These are phyloP conservation scores for Lissocephala sabroskyi DNA, from an alignment of 2,888 invertebrate genomes.

Conservation along the genomic window DNA sequence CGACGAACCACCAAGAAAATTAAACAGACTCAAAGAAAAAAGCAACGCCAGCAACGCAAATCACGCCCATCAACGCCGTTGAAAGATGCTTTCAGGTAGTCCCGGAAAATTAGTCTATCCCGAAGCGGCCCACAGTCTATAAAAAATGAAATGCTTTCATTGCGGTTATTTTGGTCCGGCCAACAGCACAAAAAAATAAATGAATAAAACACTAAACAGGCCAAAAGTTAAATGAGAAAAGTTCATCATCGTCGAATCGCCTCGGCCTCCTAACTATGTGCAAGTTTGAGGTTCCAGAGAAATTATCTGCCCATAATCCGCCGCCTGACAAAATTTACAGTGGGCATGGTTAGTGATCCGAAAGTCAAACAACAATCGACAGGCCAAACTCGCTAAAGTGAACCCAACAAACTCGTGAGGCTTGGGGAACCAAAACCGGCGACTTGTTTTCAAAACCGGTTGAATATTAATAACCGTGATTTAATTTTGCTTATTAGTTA, in stretches of 20 bases:
- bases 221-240: constrained; percentile 61
- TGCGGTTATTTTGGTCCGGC: constrained; percentile 28
- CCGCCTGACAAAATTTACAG: too few relatives aligned
- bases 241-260: constrained; percentile 25
- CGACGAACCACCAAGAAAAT: constrained; percentile 13
- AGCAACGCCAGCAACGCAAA: not conserved
- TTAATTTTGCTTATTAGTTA: too few relatives aligned
- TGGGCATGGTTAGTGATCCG: too few relatives aligned
- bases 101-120: constrained; percentile 7
- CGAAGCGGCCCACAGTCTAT: constrained; percentile 39
- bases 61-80: not conserved
- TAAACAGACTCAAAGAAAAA: constrained; percentile 23
- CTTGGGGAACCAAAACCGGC: too few relatives aligned
- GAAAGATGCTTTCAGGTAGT: constrained; percentile 29
- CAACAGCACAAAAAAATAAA: too few relatives aligned
- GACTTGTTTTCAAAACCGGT: too few relatives aligned
- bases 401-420: too few relatives aligned
- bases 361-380: too few relatives aligned
- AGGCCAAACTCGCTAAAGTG: too few relatives aligned
- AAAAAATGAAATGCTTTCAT: constrained; percentile 26
- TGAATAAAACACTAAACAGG: constrained; percentile 3
- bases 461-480: too few relatives aligned
- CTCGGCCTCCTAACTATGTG: constrained; percentile 27
- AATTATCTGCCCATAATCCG: too few relatives aligned
- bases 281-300: not conserved